Percentiles rank a stretch among this genome's conserved stretches.
Evolutionary conservation across 2,113 vertebrate species (phyloP).

Genomic region (Galeopterus variegatus): DNA sequence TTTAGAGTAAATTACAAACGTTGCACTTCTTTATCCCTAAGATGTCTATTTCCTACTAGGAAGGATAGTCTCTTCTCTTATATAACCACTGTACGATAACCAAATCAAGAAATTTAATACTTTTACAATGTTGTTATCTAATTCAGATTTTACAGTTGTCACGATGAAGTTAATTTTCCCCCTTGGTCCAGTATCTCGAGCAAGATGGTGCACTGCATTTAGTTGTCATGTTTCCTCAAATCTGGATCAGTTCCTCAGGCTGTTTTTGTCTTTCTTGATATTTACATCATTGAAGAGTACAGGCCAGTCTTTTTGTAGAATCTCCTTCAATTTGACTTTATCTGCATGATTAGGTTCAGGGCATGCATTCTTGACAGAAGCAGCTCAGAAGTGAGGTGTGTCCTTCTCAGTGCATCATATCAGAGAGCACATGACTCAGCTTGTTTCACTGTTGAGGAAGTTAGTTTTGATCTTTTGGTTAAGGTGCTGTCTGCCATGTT

Average conservation of each 20-base stretch:
- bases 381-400: background rate
- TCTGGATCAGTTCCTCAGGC: background rate
- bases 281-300: background rate
- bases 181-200: background rate
- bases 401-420: background rate
- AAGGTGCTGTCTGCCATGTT: background rate
- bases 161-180: background rate
- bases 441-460: background rate
- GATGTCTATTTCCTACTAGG: background rate
- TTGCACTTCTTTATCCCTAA: background rate
- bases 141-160: background rate
- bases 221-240: background rate
- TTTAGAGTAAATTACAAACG: background rate
- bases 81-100: background rate
- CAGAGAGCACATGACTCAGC: background rate
- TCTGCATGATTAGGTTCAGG: background rate
- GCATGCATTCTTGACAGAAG: background rate
- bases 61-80: background rate
- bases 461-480: background rate
- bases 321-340: background rate
- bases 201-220: background rate
- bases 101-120: slow-evolving; percentile 9
- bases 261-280: background rate
- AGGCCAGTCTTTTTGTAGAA: background rate
- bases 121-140: background rate